Evolutionary conservation across 2,888 invertebrate genomes (phyloP), one percentile per base, ranked within the genome.

Genomic region (Tenthredo livida): DNA sequence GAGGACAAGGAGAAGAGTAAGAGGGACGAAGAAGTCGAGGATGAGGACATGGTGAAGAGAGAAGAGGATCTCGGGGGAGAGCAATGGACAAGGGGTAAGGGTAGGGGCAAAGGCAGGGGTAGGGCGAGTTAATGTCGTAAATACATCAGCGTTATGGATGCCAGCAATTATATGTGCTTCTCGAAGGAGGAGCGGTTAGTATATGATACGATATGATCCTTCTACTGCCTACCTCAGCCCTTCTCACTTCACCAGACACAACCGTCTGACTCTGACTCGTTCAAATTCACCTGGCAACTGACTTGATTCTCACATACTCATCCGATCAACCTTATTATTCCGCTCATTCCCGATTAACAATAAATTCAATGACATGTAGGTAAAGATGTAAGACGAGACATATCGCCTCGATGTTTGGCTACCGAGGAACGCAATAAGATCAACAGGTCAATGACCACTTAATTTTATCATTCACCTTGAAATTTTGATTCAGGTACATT

Each of bases 141-240:
- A 93, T 93, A 92, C 91, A 93, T 93, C 92, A 93, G 92, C 91
- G 92, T 93, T 93, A 93, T 93, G 92, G 93, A 93, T 93, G 93
- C 93, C 92, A 92, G 92, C 92, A 93, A 93, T 93, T 93, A 93
- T 92, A 92, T 90, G 92, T 92, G 91, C 89, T 83, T 47, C 88
- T 89, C 87, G 91, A 92, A 91, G 91, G 89, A 91, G 90, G 91
- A 92, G 92, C 89, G 90, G 88, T 89, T 89, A 89, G 87, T 83
- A 83, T 83, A 83, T 82, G 90, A 90, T 90, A 90, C 91, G 90
- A 92, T 91, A 91, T 90, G 91, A 92, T 91, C 90, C 90, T 89
- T 90, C 88, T 90, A 88, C 89, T 88, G 86, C 88, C 86, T 86
- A 84, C 85, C 86, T 85, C 85, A 61, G 89, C 88, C 40, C 47